These are phyloP conservation scores for Trypoxylus dichotomus DNA, from an alignment of 1,140 invertebrate species.

Conservation along the genomic window DNA sequence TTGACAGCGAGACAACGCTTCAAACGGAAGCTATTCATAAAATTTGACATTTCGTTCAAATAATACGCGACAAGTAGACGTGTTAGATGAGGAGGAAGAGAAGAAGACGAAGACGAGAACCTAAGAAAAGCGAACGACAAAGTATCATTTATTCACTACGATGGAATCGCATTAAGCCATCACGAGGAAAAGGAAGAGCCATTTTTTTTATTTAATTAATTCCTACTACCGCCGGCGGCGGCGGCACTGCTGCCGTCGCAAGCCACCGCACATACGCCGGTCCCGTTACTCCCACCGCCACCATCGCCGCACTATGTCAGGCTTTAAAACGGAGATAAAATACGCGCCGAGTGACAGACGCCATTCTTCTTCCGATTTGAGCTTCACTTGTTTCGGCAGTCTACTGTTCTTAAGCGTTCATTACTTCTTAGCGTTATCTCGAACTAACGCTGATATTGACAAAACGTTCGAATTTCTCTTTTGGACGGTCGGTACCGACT, in stretches of 20 bases:
- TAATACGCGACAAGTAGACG: not conserved
- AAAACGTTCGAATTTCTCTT: not conserved
- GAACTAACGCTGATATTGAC: not conserved
- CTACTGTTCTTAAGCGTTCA: constrained; percentile 19
- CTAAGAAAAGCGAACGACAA: constrained; percentile 42
- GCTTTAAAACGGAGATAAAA: constrained; percentile 51
- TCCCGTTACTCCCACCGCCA: not conserved
- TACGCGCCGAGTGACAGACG: constrained; percentile 46
- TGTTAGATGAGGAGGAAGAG: not conserved
- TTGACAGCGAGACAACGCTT: not conserved
- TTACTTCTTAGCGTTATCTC: constrained; percentile 16
- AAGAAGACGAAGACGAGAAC: constrained; percentile 17
- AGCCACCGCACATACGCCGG: too few relatives aligned
- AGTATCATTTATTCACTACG: constrained; percentile 44
- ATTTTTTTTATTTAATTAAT: constrained; percentile 51
- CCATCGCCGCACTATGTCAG: constrained; percentile 44
- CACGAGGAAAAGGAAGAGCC: constrained; percentile 37
- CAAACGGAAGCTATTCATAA: not conserved
- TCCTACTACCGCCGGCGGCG: constrained; percentile 35
- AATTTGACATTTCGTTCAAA: not conserved
- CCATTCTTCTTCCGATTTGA: constrained; percentile 48
- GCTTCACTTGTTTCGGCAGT: constrained; percentile 28
- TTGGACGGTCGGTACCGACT: too few relatives aligned
- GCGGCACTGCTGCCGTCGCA: not conserved
- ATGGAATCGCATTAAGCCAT: constrained; percentile 47